Conservation (phyloP, 1,140 invertebrate species). For the Orius insidiosus region DNA sequence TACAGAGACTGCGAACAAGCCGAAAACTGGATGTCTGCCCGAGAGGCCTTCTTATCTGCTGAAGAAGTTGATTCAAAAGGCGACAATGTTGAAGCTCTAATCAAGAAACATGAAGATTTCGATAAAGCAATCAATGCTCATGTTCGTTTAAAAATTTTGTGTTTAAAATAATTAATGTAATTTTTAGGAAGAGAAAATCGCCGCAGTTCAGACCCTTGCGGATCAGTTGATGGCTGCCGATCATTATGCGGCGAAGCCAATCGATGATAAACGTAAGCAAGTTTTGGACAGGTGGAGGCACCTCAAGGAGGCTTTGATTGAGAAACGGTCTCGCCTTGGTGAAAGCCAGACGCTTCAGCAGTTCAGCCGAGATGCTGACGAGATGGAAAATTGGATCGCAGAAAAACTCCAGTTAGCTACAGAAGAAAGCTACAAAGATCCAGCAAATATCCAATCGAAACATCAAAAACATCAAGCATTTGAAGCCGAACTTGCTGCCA, state of each 20-base stretch:
- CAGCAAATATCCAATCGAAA: constrained; percentile 83
- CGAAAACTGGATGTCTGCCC: constrained; percentile 97
- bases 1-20: constrained; percentile 91
- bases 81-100: constrained; percentile 91
- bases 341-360: constrained; percentile 98
- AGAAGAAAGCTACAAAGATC: constrained; percentile 93
- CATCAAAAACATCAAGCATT: constrained; percentile 99
- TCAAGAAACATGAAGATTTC: constrained; percentile 99
- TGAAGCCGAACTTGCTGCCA: constrained; percentile 95
- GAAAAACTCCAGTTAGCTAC: constrained; percentile 93
- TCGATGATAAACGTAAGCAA: constrained; percentile 80
- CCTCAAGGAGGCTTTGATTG: constrained; percentile 92
- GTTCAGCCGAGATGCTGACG: constrained; percentile 96
- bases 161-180: too few relatives aligned
- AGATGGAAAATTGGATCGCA: constrained; percentile 99
- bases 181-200: constrained; percentile 88
- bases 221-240: constrained; percentile 86
- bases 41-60: constrained; percentile 87
- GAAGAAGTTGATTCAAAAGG: constrained; percentile 75
- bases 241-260: constrained; percentile 83
- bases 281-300: constrained; percentile 88
- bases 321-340: constrained; percentile 87
- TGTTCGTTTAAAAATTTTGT: constrained; percentile 24
- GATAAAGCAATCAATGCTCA: constrained; percentile 98
- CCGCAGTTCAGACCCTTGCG: constrained; percentile 76